These are phyloP conservation scores for Sussaba pulchella DNA, from an alignment of 2,888 invertebrate species.

Conservation along the genomic window DNA sequence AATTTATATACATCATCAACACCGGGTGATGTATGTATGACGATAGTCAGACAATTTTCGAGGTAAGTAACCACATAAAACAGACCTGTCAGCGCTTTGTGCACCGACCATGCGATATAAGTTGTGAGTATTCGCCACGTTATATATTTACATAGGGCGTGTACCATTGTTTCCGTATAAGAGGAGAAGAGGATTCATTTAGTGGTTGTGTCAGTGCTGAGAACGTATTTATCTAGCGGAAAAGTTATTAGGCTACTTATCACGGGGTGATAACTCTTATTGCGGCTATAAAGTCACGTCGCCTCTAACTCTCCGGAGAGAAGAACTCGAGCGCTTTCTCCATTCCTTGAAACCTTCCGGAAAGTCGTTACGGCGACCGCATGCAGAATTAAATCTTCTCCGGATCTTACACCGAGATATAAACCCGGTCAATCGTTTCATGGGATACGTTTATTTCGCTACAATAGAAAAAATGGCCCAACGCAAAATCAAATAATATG, in stretches of 20 bases:
- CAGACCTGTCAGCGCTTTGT: background rate
- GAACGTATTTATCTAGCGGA: constrained; percentile 70
- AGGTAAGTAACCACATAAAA: background rate
- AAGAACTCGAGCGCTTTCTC: constrained; percentile 39
- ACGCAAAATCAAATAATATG: background rate
- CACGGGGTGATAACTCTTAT: constrained; percentile 79
- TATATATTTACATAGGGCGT: background rate
- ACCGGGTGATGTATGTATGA: background rate
- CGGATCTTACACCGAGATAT: no score
- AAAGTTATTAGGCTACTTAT: constrained; percentile 77
- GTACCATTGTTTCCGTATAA: background rate
- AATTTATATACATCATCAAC: background rate
- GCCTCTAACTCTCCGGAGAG: constrained; percentile 53
- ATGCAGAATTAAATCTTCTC: background rate
- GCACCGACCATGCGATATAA: constrained; percentile 13
- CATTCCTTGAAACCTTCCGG: background rate
- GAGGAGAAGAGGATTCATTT: constrained; percentile 17
- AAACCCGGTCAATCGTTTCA: no score
- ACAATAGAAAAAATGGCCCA: no score
- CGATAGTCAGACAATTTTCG: background rate
- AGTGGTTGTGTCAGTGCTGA: constrained; percentile 23
- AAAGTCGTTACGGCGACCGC: constrained; percentile 28
- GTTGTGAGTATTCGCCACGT: background rate
- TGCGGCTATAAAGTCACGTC: constrained; percentile 76
- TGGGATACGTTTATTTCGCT: no score